Conservation (phyloP, 2,888 invertebrate species). For the Tanaodytes sp. region DNA sequence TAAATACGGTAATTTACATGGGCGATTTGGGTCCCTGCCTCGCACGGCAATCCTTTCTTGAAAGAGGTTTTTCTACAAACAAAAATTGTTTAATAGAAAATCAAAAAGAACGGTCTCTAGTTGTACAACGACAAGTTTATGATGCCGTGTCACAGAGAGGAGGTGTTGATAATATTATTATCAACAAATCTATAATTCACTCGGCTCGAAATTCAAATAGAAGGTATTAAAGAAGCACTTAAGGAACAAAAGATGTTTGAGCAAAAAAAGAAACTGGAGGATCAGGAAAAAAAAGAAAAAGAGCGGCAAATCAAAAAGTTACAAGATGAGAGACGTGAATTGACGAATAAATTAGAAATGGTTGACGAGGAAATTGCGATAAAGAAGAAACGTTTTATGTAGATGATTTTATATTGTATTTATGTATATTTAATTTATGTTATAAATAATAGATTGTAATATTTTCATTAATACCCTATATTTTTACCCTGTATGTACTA, state of each 20-base stretch:
- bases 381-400: not conserved
- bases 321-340: conserved; percentile 11
- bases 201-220: conserved; percentile 6
- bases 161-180: not conserved
- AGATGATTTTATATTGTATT: not conserved
- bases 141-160: conserved; percentile 17
- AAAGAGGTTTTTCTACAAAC: conserved; percentile 16
- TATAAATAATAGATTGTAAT: too few species aligned
- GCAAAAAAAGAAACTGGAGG: conserved; percentile 1
- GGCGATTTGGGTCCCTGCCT: too few species aligned
- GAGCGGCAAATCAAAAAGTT: conserved; percentile 9
- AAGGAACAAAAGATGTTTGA: conserved; percentile 10
- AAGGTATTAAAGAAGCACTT: conserved; percentile 14
- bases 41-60: conserved; percentile 16
- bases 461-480: too few species aligned
- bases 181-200: conserved; percentile 10
- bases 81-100: conserved; percentile 16
- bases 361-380: conserved; percentile 5
- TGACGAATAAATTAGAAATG: conserved; percentile 9
- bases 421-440: too few species aligned
- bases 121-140: conserved; percentile 10
- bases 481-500: too few species aligned
- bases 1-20: too few species aligned
- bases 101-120: conserved; percentile 4
- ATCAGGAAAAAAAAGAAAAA: conserved; percentile 4